phyloP scores from a whole-genome alignment of 2,797 vertebrate species.

The Bovichtus variegatus region DNA sequence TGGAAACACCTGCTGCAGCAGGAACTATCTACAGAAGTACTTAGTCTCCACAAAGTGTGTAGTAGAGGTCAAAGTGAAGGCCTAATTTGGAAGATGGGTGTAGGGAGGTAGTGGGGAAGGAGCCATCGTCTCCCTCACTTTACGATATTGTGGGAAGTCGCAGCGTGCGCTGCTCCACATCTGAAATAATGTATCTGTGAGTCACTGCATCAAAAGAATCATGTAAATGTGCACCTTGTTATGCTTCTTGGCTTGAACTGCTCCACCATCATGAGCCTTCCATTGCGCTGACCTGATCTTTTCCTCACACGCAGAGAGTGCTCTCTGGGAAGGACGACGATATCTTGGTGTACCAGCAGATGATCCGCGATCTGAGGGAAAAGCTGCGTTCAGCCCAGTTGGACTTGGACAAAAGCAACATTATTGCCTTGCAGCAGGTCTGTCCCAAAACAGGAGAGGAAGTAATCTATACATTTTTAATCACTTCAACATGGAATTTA shows the following conservation, averaged over 20 bases:
- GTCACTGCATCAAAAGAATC: too few species aligned
- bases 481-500: not conserved
- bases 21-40: too few species aligned
- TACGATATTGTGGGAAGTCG: too few species aligned
- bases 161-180: too few species aligned
- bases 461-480: too few species aligned
- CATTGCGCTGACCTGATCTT: not conserved
- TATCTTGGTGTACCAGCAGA: conserved; percentile 92
- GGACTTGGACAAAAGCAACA: conserved; percentile 93
- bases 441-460: conserved; percentile 12
- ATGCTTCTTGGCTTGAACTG: not conserved
- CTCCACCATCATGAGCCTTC: not conserved
- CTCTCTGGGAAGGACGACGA: conserved; percentile 94
- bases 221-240: not conserved
- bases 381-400: conserved; percentile 91
- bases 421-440: conserved; percentile 95
- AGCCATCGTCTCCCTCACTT: too few species aligned
- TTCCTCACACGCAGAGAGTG: conserved; percentile 82
- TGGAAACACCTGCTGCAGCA: too few species aligned
- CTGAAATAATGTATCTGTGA: too few species aligned
- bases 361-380: conserved; percentile 90
- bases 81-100: too few species aligned
- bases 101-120: too few species aligned
- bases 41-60: too few species aligned
- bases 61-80: too few species aligned